Percentiles rank a stretch among this genome's conserved stretches.
phyloP scores from a whole-genome alignment of 2,888 invertebrate genomes.

The Hoplodrina blanda region DNA sequence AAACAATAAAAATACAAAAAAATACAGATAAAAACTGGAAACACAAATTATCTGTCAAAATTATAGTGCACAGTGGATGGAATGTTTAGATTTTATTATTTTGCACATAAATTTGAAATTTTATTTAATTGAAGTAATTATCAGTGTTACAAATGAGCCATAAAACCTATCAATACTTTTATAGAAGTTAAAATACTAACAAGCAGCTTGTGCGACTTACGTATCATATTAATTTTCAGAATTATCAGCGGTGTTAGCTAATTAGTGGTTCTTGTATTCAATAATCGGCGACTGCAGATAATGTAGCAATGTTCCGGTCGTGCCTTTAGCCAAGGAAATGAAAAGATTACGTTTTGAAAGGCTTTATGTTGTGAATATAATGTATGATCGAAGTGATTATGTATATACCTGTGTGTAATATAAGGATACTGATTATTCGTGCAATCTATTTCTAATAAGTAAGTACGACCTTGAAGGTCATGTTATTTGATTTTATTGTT shows the following conservation, averaged over 20 bases:
- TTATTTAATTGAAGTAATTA: background rate
- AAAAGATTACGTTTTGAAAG: conserved; percentile 12
- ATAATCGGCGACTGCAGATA: conserved; percentile 45
- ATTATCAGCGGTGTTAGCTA: conserved; percentile 57
- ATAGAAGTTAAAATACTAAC: conserved; percentile 5
- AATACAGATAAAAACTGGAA: conserved; percentile 40
- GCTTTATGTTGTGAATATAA: conserved; percentile 10
- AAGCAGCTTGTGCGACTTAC: conserved; percentile 29
- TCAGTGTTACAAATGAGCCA: conserved; percentile 29
- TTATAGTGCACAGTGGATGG: conserved; percentile 50
- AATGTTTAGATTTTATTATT: conserved; percentile 58
- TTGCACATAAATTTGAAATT: conserved; percentile 47
- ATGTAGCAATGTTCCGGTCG: conserved; percentile 33
- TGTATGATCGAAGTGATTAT: conserved; percentile 27
- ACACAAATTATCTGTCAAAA: conserved; percentile 53
- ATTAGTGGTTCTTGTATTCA: conserved; percentile 59
- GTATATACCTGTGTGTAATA: conserved; percentile 17
- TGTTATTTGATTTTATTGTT: conserved; percentile 30
- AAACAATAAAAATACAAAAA: background rate
- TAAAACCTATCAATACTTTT: conserved; percentile 1
- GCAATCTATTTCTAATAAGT: conserved; percentile 45
- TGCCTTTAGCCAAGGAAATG: conserved; percentile 10
- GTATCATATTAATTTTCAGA: conserved; percentile 38
- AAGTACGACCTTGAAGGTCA: conserved; percentile 56
- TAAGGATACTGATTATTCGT: conserved; percentile 20